phyloP scores from a whole-genome alignment of 2,113 vertebrate species.

The Lasiurus borealis region DNA sequence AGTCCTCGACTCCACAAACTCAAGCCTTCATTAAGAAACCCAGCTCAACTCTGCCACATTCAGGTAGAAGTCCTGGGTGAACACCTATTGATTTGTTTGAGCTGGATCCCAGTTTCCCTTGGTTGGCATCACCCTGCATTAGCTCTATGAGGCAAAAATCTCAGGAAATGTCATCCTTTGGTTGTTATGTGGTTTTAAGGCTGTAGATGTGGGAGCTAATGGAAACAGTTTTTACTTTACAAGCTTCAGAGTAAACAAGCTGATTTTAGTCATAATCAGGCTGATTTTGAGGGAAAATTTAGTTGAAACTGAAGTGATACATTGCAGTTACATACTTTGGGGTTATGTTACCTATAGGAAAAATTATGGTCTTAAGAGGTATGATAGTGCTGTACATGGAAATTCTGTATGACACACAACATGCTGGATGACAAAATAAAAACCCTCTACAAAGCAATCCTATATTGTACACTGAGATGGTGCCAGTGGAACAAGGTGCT shows the following conservation, averaged over 20 bases:
- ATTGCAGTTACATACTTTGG: neutral
- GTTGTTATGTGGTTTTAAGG: neutral
- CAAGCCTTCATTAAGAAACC: constrained; percentile 39
- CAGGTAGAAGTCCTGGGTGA: neutral
- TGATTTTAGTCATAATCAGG: neutral
- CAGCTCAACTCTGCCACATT: neutral
- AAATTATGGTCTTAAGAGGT: neutral
- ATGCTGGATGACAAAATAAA: neutral
- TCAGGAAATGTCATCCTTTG: neutral
- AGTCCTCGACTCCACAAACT: neutral
- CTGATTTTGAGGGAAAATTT: constrained; percentile 1
- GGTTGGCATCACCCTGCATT: neutral
- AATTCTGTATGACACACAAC: neutral
- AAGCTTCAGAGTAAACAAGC: neutral
- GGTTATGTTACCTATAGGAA: neutral
- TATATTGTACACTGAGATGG: neutral
- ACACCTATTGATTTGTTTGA: neutral
- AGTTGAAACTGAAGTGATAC: neutral
- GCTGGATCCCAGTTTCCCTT: neutral
- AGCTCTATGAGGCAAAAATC: constrained; percentile 23
- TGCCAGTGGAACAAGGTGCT: neutral
- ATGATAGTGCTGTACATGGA: neutral
- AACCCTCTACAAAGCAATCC: neutral
- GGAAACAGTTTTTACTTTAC: neutral
- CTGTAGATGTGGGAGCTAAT: neutral